Base-by-base conservation (phyloP, 2,888 invertebrate genomes). In the Athrips mouffetella region DNA sequence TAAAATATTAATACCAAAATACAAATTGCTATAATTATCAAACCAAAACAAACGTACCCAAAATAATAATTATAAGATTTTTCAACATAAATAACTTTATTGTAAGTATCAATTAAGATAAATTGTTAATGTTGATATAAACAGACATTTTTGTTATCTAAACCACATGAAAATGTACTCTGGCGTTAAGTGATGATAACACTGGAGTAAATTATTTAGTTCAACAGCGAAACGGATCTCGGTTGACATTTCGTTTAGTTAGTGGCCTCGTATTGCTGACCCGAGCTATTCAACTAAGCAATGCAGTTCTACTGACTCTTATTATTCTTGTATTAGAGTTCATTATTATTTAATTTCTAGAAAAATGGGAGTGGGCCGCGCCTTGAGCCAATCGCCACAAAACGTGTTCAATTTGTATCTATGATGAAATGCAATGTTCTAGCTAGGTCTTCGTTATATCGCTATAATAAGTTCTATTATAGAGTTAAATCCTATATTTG, bases 191-290 rank as follows among this genome's bases (percentile, higher is more conserved):
- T 20, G 31, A 8, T 13, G 44, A 31, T 44, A 31, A 16, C 13
- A 30, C 3, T 31, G 31, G 44, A 29, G 25, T 42, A 29, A 42
- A 29, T 42, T 42, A 47, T 58, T 58, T 56, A 52, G 49, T 58
- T 49, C 61, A 64, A 70, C 63, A 75, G 65, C 74, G 68, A 76
- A 76, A 75, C 71, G 73, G 76, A 83, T 83, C 76, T 74, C 70
- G 67, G 49, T 68, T 84, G 85, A 78, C 83, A 86, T 86, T 86
- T 79, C 70, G 73, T 73, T 65, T 63, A 57, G 67, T 65, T 63
- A 57, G 67, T 70, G 83, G 73, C 85, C 86, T 85, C 80, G 80
- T 62, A 62, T 63, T 61, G 67, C 68, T 76, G 76, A 78, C 76
- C 78, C 66, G 69, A 63, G 64, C 62, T 39, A 63, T 66, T 46